These are phyloP conservation scores for Mastacembelus armatus DNA, from an alignment of 2,797 vertebrate species.

Conservation along the genomic window DNA sequence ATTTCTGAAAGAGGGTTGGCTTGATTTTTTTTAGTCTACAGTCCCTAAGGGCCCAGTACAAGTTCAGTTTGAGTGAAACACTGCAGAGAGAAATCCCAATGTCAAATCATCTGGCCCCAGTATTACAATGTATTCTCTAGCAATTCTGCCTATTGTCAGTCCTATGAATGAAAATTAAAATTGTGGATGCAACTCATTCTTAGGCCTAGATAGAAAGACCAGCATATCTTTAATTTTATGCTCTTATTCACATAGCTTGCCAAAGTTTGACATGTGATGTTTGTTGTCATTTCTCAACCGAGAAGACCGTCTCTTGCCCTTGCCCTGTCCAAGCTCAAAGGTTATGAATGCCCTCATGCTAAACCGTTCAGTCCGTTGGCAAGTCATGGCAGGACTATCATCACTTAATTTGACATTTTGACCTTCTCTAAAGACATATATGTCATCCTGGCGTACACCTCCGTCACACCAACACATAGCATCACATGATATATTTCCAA, in stretches of 20 bases:
- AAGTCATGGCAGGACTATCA: constrained; percentile 1
- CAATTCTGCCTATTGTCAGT: not conserved
- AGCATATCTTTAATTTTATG: not conserved
- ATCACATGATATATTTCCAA: constrained; percentile 12
- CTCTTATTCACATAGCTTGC: constrained; percentile 1
- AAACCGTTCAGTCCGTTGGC: not conserved
- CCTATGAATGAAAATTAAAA: not conserved
- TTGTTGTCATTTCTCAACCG: not conserved
- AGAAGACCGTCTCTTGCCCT: not conserved
- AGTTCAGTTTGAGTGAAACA: constrained; percentile 38
- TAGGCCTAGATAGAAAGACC: not conserved
- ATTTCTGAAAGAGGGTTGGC: constrained; percentile 20
- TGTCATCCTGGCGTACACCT: not conserved
- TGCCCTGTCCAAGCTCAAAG: not conserved
- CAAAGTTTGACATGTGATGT: not conserved
- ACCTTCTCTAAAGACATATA: constrained; percentile 36
- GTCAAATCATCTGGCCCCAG: constrained; percentile 15
- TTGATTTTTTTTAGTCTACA: constrained; percentile 12
- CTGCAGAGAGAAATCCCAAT: constrained; percentile 19
- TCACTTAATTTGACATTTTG: constrained; percentile 22
- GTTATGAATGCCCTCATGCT: not conserved
- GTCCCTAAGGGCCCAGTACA: constrained; percentile 1
- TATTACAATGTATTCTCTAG: not conserved
- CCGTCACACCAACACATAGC: not conserved
- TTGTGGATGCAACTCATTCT: not conserved